Percentiles rank a stretch among this genome's conserved stretches.
These are phyloP conservation scores for Cataglyphis cursor DNA, from an alignment of 2,888 invertebrate genomes.

Conservation along the genomic window DNA sequence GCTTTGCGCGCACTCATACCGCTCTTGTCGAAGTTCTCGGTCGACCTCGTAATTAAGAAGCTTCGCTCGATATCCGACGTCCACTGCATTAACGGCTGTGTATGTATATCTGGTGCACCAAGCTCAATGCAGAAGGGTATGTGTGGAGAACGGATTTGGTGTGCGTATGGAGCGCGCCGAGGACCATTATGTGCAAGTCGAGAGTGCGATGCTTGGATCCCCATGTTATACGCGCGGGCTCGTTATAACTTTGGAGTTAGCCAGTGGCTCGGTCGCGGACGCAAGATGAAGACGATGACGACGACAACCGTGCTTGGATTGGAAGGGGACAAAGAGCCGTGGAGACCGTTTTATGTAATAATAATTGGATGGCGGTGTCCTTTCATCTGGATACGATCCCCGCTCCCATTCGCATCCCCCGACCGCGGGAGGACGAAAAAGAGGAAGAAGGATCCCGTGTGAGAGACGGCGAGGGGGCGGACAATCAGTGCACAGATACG, in stretches of 20 bases:
- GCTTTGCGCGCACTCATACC: constrained; percentile 49
- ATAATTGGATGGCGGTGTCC: constrained; percentile 85
- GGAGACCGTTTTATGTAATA: constrained; percentile 84
- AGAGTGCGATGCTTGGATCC: constrained; percentile 75
- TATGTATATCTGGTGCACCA: constrained; percentile 59
- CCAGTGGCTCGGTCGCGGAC: constrained; percentile 77
- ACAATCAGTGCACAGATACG: constrained; percentile 57
- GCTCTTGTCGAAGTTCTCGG: constrained; percentile 60
- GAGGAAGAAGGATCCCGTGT: constrained; percentile 40
- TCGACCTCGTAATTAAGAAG: constrained; percentile 75
- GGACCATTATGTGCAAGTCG: constrained; percentile 77
- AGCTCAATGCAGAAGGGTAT: constrained; percentile 32
- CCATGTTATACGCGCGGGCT: constrained; percentile 68
- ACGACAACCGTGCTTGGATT: constrained; percentile 64
- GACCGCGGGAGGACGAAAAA: constrained; percentile 59
- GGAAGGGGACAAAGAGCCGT: constrained; percentile 74
- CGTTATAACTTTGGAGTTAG: constrained; percentile 83
- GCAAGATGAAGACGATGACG: constrained; percentile 78
- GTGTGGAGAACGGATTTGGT: constrained; percentile 34
- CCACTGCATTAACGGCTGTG: constrained; percentile 58
- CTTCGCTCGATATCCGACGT: constrained; percentile 71
- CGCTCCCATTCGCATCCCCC: constrained; percentile 54
- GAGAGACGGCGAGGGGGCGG: constrained; percentile 44
- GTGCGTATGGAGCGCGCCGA: constrained; percentile 70
- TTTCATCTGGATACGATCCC: constrained; percentile 78